These are phyloP conservation scores for Hirtodrosophila duncani DNA, from an alignment of 2,888 invertebrate genomes.

Conservation along the genomic window DNA sequence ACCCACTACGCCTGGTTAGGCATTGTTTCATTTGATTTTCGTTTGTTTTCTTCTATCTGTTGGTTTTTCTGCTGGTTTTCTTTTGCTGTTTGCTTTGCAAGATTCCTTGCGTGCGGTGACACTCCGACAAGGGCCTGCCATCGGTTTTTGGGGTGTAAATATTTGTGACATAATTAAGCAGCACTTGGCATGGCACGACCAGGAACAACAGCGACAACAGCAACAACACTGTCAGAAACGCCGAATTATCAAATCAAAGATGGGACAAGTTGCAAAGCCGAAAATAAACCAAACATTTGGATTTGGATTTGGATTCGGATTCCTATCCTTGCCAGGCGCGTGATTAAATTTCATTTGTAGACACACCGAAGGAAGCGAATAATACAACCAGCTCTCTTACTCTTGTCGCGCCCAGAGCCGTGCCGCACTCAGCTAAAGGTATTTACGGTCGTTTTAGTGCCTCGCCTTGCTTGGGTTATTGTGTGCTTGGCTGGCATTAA, in stretches of 20 bases:
- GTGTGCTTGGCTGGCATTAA: constrained; percentile 63
- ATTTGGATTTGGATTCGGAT: constrained; percentile 35
- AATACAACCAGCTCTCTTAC: constrained; percentile 11
- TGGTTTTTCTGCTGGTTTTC: constrained; percentile 19
- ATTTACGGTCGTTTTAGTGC: constrained; percentile 59
- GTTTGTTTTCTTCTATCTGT: constrained; percentile 21
- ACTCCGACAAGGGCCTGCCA: constrained; percentile 46
- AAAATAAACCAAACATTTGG: constrained; percentile 62
- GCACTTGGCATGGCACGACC: constrained; percentile 44
- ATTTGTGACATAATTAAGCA: constrained; percentile 72
- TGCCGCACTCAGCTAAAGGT: constrained; percentile 25
- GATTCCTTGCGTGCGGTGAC: constrained; percentile 62
- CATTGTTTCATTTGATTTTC: constrained; percentile 51
- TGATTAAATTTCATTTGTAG: constrained; percentile 72
- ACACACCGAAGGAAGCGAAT: constrained; percentile 29
- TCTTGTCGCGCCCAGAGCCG: constrained; percentile 1
- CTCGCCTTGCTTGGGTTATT: constrained; percentile 34
- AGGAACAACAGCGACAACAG: no score
- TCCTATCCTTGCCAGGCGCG: constrained; percentile 51
- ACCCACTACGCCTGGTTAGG: constrained; percentile 14
- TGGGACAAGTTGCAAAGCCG: constrained; percentile 49
- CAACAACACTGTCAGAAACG: no score
- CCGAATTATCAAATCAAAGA: constrained; percentile 54
- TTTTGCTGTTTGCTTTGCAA: constrained; percentile 40
- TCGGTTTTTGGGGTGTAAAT: constrained; percentile 56